Evolutionary conservation across 1,140 invertebrate species (phyloP), one percentile per base, ranked within the genome.

Genomic region (Lordiphosa collinella): DNA sequence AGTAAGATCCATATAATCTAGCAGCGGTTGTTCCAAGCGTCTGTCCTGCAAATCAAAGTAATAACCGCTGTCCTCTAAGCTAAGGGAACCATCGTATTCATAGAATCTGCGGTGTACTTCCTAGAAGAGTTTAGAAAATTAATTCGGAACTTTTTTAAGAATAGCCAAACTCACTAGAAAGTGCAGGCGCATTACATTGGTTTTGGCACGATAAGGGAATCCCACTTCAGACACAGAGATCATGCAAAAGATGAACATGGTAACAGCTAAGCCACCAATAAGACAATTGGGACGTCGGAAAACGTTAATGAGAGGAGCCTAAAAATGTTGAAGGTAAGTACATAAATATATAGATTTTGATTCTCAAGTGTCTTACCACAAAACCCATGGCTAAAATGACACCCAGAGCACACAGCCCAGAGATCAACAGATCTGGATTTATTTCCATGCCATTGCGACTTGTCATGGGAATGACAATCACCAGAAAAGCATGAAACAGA

Each of bases 21-120:
- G 88, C 29, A 94, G 89, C 10, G 91, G 91, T 32, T 91, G 74
- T 35, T 92, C 91, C 80, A 92, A 91, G 61, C 93, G 92, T 70
- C 93, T 92, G 76, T 96, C 94, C 85, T 94, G 91, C 66, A 94
- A 91, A 7, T 93, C 91, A 60, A 94, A 90, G 92, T 94, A 95
- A 63, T 93, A 92, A 16, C 94, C 94, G 11, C 92, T 91, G 16
- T 93, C 91, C 32, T 90, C 89, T 53, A 90, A 78, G 3, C 90
- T 89, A 2, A 92, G 50, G 1, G 82, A 89, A 9, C 92, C 91
- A 57, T 91, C 78, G 34, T 84, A 73, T 59, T 92, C 90, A 52
- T 92, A 92, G 85, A 92, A 93, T 65, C 90, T 91, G 55, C 92
- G 89, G 65, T 92, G 90, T 0, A 92, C 90, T 67, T 94, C 92